Evolutionary conservation across 2,113 vertebrate genomes (phyloP).

Genomic region (Sula dactylatra): DNA sequence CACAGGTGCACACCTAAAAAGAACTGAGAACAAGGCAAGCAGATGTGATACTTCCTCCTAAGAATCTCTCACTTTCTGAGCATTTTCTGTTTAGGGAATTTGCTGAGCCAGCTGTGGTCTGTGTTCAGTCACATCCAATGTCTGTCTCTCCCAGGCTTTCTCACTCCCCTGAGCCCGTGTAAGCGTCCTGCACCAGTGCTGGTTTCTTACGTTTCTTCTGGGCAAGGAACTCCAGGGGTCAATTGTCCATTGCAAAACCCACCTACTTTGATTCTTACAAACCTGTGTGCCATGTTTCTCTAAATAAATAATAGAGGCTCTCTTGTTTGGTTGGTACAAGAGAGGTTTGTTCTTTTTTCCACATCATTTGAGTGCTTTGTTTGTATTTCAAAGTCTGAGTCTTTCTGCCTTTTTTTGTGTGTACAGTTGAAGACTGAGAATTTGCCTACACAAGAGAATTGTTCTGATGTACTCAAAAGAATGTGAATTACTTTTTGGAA

Average conservation of each 20-base stretch:
- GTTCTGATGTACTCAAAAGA: neutral
- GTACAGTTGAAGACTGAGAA: neutral
- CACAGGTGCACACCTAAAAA: neutral
- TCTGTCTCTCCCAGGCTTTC: neutral
- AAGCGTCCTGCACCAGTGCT: accelerated
- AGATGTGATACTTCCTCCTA: neutral
- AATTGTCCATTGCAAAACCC: neutral
- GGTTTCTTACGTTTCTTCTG: neutral
- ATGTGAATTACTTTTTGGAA: conserved; percentile 28
- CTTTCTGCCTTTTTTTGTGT: neutral
- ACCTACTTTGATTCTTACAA: neutral
- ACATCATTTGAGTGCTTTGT: neutral
- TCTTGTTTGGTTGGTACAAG: conserved; percentile 31
- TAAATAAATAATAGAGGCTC: neutral
- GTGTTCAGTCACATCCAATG: neutral
- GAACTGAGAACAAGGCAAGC: neutral
- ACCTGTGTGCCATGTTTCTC: neutral
- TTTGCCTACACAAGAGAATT: conserved; percentile 35
- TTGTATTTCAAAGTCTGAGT: neutral
- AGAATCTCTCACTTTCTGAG: neutral
- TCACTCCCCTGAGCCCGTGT: accelerated
- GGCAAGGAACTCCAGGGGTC: neutral
- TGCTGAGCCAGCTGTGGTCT: neutral
- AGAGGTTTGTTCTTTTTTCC: conserved; percentile 22
- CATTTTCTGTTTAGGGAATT: neutral